Evolutionary conservation across 2,888 invertebrate genomes (phyloP), one percentile per base, ranked within the genome.

Genomic region (Andrena praecox): DNA sequence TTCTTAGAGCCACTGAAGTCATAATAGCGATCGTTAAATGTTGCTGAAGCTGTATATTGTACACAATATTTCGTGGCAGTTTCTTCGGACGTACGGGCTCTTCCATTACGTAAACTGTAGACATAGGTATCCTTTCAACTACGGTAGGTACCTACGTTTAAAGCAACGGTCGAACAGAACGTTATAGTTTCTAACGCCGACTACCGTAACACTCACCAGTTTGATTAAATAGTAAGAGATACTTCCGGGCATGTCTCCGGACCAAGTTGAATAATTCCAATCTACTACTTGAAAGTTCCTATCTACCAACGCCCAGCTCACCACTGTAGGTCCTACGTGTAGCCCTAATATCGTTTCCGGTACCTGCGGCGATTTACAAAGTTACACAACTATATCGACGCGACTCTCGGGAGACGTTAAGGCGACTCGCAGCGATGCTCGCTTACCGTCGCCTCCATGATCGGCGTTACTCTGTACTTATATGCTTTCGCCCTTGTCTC

Each of bases 281-380:
- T 69, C 3, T 24, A 80, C 50, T 24, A 86, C 16, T 4, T 74
- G 7, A 29, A 29, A 77, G 54, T 80, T 2, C 0, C 6, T 2
- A 24, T 60, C 54, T 24, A 86, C 1, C n/a, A 73, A 33, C 48
- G 80, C 12, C 86, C 86, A 86, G 27, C 60, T 71, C 67, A 86
- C 8, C n/a, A 67, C 24, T 6, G 7, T 59, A 1, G 6, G 2
- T 7, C 86, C 83, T n/a, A 86, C 2, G 5, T 86, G 31, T 52
- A 86, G 27, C 8, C 75, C 82, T 50, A 87, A 31, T 56, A 63
- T 20, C n/a, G 48, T 71, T 8, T 20, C 3, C 52, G 81, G 69
- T 20, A 59, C 24, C 82, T 81, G 10, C 20, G 66, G 16, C 10
- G 20, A 24, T 54, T 64, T 27, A 10, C 12, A 20, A 60, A 68